Evolutionary conservation across 2,113 vertebrate species (phyloP).

Genomic region (human (Homo sapiens)): DNA sequence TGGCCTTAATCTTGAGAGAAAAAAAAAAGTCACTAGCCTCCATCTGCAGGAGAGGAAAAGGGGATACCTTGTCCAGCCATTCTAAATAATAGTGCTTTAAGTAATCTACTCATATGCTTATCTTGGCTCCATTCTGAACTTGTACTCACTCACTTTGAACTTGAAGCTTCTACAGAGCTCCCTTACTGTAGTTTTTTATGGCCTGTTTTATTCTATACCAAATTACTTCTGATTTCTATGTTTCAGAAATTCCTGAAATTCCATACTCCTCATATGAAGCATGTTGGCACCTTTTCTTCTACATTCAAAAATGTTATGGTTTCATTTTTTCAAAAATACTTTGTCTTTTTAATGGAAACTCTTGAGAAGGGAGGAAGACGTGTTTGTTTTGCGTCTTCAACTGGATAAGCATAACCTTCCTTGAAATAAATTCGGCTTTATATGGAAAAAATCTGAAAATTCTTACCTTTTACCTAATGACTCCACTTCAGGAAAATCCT

Average conservation of each 20-base stretch:
- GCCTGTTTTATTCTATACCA: not conserved
- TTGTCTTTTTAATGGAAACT: not conserved
- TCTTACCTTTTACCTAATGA: not conserved
- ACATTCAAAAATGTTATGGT: not conserved
- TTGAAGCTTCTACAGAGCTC: not conserved
- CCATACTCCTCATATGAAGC: not conserved
- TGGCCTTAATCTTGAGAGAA: not conserved
- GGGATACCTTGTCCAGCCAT: not conserved
- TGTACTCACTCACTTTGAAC: not conserved
- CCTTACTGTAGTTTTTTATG: not conserved
- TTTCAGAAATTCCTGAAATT: slow-evolving; percentile 20
- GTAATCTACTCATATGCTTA: not conserved
- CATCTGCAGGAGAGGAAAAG: not conserved
- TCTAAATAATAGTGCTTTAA: slow-evolving; percentile 3
- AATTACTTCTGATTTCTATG: not conserved
- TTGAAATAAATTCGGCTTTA: not conserved
- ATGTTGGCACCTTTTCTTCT: not conserved
- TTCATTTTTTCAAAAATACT: not conserved
- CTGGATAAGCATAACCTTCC: not conserved
- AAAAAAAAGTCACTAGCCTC: not conserved
- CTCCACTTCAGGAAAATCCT: not conserved
- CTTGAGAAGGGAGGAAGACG: not conserved
- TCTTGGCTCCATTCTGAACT: not conserved
- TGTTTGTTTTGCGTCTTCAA: not conserved
- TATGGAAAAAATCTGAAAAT: not conserved